Conservation (phyloP, 2,888 invertebrate species). For the Ochropacha duplaris region DNA sequence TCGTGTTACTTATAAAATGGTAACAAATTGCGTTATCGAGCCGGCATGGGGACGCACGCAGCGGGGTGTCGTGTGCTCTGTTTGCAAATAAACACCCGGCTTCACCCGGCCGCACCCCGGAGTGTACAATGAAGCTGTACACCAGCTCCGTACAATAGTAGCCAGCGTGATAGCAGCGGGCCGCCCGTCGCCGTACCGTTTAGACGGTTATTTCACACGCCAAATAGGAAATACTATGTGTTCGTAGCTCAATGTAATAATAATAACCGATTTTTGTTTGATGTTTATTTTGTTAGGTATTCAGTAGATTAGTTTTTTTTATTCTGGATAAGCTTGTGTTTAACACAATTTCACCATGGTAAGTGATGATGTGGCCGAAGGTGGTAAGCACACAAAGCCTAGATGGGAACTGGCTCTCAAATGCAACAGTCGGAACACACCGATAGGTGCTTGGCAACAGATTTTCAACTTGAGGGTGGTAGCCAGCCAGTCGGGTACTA, state of each 20-base stretch:
- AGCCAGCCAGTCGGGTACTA: too few relatives aligned
- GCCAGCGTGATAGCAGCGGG: slow-evolving; percentile 57
- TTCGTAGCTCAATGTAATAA: slow-evolving; percentile 12
- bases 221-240: slow-evolving; percentile 58
- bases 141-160: slow-evolving; percentile 56
- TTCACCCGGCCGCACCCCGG: slow-evolving; percentile 34
- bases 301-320: too few relatives aligned
- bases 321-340: too few relatives aligned
- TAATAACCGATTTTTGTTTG: background rate
- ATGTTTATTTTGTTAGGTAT: background rate
- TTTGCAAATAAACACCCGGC: slow-evolving; percentile 82
- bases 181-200: slow-evolving; percentile 17
- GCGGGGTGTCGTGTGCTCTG: slow-evolving; percentile 67
- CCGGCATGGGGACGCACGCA: slow-evolving; percentile 51
- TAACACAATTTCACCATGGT: too few relatives aligned
- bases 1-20: slow-evolving; percentile 2
- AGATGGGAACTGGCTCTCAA: too few relatives aligned
- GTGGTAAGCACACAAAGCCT: too few relatives aligned
- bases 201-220: slow-evolving; percentile 57
- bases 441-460: too few relatives aligned
- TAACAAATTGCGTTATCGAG: slow-evolving; percentile 62
- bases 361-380: too few relatives aligned
- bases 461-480: too few relatives aligned
- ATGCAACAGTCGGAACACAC: too few relatives aligned
- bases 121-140: slow-evolving; percentile 32